Evolutionary conservation across 2,888 invertebrate species (phyloP), one percentile per base, ranked within the genome.

Genomic region (Drosophila antonietae): DNA sequence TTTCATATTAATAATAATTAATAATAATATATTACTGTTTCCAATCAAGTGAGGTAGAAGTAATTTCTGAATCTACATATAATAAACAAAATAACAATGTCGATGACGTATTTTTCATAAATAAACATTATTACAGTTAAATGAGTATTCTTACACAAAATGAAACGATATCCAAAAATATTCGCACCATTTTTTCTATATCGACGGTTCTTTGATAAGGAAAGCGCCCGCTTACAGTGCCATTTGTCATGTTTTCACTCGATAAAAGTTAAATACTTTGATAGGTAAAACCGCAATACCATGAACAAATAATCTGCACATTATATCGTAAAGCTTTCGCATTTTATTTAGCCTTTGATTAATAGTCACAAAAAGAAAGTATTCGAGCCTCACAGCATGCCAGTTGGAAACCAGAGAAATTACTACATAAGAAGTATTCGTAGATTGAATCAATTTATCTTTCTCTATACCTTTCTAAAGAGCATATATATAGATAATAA

Each of bases 171-270:
- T 49, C 33, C 12, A 51, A 51, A 33, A 33, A 51, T 51, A 33
- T 51, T 51, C 12, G 33, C 18, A 33, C 33, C 28, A 20, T 3
- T n/a, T 52, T 46, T n/a, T 9, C n/a, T 15, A n/a, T 33, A n/a
- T 12, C 3, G 3, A 15, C 20, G 7, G 1, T 33, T 4, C 4
- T 43, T 55, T 55, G 57, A 62, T 75, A 62, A 73, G 15, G 14
- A 28, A 5, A n/a, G 37, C 41, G 47, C 41, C 10, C 15, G 33
- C 18, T 18, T 46, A n/a, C 31, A 61, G 64, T 75, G 70, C 37
- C 55, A 64, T 73, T 74, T 79, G 69, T 75, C 60, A 68, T 28
- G 47, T 33, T 41, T 28, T 33, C 33, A n/a, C 20, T 23, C 46
- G 35, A 18, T 49, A 60, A 68, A 65, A 51, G n/a, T 28, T 8